Evolutionary conservation across 37 sponge, comb jelly and placozoan genomes (phyloP).

Genomic region (Oopsacas minuta): DNA sequence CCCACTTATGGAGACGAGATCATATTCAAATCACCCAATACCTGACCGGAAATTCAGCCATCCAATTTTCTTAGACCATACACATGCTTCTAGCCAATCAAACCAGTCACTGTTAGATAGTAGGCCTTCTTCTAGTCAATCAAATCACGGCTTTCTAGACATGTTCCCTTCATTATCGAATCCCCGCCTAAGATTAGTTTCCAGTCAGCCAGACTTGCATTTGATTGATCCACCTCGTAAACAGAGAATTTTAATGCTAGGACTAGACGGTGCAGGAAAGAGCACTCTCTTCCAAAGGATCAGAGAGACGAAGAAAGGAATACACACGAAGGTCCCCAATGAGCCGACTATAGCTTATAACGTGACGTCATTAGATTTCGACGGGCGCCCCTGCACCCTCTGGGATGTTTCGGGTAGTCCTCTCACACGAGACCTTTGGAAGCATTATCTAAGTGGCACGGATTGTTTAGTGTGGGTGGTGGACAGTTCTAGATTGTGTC

Average conservation of each 20-base stretch:
- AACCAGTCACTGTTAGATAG: neutral
- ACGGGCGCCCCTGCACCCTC: neutral
- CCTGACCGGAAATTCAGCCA: neutral
- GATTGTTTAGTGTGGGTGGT: neutral
- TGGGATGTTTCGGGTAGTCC: conserved; percentile 1
- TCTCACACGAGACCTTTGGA: neutral
- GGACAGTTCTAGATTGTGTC: neutral
- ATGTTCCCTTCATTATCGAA: neutral
- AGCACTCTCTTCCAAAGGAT: neutral
- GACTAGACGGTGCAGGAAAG: neutral
- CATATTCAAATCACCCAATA: neutral
- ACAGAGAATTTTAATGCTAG: neutral
- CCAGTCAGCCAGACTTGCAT: neutral
- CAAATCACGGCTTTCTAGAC: neutral
- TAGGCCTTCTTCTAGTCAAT: neutral
- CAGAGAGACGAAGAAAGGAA: neutral
- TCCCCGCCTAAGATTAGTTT: neutral
- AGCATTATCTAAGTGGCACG: conserved; percentile 1
- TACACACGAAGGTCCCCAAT: neutral
- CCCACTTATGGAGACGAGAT: neutral
- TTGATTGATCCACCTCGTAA: neutral
- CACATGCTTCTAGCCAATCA: neutral
- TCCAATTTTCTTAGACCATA: neutral
- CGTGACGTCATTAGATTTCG: neutral
- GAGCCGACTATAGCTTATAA: neutral